These are phyloP conservation scores for Autographa pulchrina DNA, from an alignment of 2,888 invertebrate genomes.

Conservation along the genomic window DNA sequence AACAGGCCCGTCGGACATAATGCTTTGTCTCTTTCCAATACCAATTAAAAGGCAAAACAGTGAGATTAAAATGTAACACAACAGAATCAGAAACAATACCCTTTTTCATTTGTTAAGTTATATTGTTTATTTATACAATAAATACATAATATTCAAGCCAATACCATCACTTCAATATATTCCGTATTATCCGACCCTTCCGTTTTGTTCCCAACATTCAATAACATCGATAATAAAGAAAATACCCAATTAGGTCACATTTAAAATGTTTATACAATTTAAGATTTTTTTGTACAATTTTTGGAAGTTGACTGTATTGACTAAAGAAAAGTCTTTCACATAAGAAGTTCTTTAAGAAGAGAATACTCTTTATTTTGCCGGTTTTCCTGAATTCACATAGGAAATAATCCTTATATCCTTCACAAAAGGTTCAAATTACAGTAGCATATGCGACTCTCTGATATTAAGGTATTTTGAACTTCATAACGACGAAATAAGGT, in stretches of 20 bases:
- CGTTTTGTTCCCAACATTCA: slow-evolving; percentile 68
- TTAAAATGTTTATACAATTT: slow-evolving; percentile 46
- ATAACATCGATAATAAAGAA: slow-evolving; percentile 57
- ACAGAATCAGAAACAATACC: slow-evolving; percentile 5
- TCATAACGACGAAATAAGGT: slow-evolving; percentile 2
- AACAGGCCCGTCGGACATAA: no score
- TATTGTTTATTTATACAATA: slow-evolving; percentile 23
- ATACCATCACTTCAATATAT: slow-evolving; percentile 30
- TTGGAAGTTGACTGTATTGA: slow-evolving; percentile 21
- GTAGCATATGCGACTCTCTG: background rate
- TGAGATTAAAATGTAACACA: slow-evolving; percentile 11
- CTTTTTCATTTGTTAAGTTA: background rate
- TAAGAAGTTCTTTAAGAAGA: no score
- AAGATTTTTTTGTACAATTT: slow-evolving; percentile 12
- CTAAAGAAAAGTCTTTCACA: no score
- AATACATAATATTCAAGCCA: slow-evolving; percentile 14
- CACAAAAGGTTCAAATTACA: background rate
- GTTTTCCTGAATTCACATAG: no score
- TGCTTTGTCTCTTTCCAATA: no score
- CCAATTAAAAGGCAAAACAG: no score
- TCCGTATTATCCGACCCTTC: slow-evolving; percentile 30
- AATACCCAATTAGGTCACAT: slow-evolving; percentile 58
- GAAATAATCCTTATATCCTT: background rate
- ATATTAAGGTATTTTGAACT: background rate
- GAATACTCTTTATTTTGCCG: no score